Evolutionary conservation across 1,140 invertebrate species (phyloP), one percentile per base, ranked within the genome.

Genomic region (Wiebesia pumilae): DNA sequence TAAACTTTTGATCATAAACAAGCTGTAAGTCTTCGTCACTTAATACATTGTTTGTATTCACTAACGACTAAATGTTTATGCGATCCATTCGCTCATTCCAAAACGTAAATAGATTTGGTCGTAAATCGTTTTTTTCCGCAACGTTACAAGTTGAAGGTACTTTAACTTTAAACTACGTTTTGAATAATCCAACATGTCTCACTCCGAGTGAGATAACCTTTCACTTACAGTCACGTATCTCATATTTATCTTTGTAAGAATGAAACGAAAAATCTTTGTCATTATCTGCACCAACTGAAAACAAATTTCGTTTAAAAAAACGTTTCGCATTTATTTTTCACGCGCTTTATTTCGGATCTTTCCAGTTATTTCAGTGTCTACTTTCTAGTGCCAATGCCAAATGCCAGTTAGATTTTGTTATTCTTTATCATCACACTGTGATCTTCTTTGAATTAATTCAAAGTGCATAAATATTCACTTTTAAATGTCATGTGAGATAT

Each of bases 301-400:
- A 78, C 58, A 86, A 81, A 67, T 86, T 88, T 73, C 84, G 43
- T 69, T 67, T 71, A 16, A 88, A 78, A 47, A 80, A 81, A 84
- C 35, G 83, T 69, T 30, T 71, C 80, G 12, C 83, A 58, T 6
- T 86, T 84, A 58, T 88, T 80, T 40, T 54, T n/a, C 54, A 88
- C 27, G 54, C 83, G 30, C 77, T 84, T 67, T 40, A 80, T 30
- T 54, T 54, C 33, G 43, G 19, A 43, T 78, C 40, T n/a, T 21
- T 69, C 47, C 33, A 80, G 73, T 0, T 83, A 69, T 71, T 33
- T 51, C 33, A 78, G 81, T 33, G 43, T 51, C 24, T 86, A 73
- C 4, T 47, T 62, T 21, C 86, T 79, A 33, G 40, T 81, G 43
- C 87, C 87, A 19, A 81, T n/a, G 19, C 84, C 87, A n/a, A 47